Evolutionary conservation across 2,888 invertebrate genomes (phyloP).

Genomic region (Polydrusus tereticollis): DNA sequence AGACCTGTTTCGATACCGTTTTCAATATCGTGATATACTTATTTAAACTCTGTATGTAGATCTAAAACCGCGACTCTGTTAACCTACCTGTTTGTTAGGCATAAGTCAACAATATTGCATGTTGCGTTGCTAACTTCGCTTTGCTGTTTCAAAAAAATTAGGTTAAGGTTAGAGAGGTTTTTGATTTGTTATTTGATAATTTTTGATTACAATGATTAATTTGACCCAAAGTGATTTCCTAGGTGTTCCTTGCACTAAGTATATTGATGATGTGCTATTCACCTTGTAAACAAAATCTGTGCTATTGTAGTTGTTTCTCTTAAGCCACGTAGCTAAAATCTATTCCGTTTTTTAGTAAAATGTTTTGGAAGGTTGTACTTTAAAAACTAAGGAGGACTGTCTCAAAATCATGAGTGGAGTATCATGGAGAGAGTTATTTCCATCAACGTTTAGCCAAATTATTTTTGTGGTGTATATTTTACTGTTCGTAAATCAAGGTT

Average conservation of each 20-base stretch:
- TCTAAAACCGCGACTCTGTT: no score
- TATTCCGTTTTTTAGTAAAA: no score
- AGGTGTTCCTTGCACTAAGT: not conserved
- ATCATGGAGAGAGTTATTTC: constrained; percentile 77
- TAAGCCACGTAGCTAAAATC: not conserved
- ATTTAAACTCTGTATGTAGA: no score
- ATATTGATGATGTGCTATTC: not conserved
- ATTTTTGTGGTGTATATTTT: constrained; percentile 89
- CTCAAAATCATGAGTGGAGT: constrained; percentile 18
- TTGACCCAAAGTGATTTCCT: not conserved
- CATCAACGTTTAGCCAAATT: constrained; percentile 82
- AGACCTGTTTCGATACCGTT: no score
- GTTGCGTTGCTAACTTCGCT: no score
- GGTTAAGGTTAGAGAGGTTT: not conserved
- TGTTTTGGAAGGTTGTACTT: not conserved
- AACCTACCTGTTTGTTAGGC: no score
- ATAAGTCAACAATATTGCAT: no score
- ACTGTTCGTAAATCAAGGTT: constrained; percentile 94
- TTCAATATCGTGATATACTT: no score
- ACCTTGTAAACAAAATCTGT: not conserved
- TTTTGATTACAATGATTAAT: not conserved
- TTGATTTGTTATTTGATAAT: not conserved
- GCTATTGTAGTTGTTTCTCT: not conserved
- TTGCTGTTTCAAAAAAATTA: not conserved
- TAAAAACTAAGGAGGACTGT: not conserved